Percentiles rank a stretch among this genome's conserved stretches.
Conservation (phyloP, 2,113 vertebrate genomes). For the Entelurus aequoreus region DNA sequence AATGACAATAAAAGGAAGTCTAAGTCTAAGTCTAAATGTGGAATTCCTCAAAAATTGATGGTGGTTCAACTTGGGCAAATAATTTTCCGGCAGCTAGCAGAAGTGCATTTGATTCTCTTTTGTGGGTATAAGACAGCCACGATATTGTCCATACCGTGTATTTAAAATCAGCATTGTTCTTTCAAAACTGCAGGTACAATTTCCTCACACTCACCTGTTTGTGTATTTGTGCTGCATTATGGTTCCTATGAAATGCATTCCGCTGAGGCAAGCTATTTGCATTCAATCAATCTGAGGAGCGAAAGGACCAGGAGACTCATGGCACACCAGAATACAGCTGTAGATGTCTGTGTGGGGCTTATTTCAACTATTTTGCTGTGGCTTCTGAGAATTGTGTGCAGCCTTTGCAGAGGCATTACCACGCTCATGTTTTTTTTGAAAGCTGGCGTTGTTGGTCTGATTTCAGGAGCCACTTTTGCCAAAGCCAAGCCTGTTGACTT, state of each 20-base stretch:
- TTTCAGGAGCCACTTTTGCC: conserved; percentile 28
- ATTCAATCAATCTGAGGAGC: conserved; percentile 15
- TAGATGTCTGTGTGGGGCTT: conserved; percentile 25
- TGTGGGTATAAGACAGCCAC: no score
- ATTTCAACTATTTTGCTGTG: conserved; percentile 19
- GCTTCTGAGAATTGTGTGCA: conserved; percentile 19
- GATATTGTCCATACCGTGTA: no score
- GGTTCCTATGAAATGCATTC: conserved; percentile 8
- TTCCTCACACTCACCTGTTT: neutral
- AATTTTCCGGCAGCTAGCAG: no score
- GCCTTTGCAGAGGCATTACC: conserved; percentile 20
- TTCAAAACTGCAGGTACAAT: neutral
- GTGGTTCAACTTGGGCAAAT: no score
- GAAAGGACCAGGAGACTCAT: conserved; percentile 12
- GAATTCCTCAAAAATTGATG: no score
- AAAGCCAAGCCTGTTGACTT: conserved; percentile 32
- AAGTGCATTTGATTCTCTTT: no score
- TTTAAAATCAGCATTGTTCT: no score
- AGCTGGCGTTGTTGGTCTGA: conserved; percentile 33
- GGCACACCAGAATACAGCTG: conserved; percentile 15
- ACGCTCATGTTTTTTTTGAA: conserved; percentile 36
- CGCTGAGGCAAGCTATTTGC: conserved; percentile 12
- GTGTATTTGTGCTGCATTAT: neutral
- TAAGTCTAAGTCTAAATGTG: no score
- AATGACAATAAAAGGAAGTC: no score